These are phyloP conservation scores for Gymnoscelis rufifasciata DNA, from an alignment of 2,888 invertebrate genomes.

Conservation along the genomic window DNA sequence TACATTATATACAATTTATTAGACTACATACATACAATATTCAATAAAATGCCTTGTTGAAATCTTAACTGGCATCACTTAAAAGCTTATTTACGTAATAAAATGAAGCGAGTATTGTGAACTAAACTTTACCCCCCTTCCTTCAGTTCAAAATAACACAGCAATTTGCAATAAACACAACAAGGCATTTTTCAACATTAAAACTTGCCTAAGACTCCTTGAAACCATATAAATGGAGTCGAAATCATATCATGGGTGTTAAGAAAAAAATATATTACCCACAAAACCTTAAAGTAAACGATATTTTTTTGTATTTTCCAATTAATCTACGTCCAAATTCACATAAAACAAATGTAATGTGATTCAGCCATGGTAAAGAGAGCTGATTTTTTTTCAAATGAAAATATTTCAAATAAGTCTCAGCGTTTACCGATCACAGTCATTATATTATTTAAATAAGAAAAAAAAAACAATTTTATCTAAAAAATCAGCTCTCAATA, in stretches of 20 bases:
- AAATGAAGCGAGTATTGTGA: too few relatives aligned
- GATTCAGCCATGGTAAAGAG: constrained; percentile 49
- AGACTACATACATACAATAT: constrained; percentile 26
- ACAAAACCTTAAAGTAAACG: constrained; percentile 8
- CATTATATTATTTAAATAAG: constrained; percentile 22
- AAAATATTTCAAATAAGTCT: constrained; percentile 36
- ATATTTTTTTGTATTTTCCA: constrained; percentile 26
- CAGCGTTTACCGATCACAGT: constrained; percentile 41
- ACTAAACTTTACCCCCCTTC: too few relatives aligned
- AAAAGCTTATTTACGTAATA: constrained; percentile 18
- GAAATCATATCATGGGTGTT: constrained; percentile 10
- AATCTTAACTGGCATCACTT: constrained; percentile 26
- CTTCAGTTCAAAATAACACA: too few relatives aligned
- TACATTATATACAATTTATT: constrained; percentile 34
- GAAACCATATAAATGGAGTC: constrained; percentile 18
- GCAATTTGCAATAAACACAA: constrained; percentile 6
- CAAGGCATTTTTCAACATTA: constrained; percentile 23
- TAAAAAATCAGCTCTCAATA: constrained; percentile 47
- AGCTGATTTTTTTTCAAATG: constrained; percentile 51
- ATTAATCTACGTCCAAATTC: constrained; percentile 47
- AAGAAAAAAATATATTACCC: constrained; percentile 27
- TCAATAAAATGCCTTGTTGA: constrained; percentile 24
- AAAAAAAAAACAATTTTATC: constrained; percentile 17
- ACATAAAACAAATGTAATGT: constrained; percentile 74
- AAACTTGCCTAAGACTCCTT: constrained; percentile 17